These are phyloP conservation scores for Lepidurus packardi DNA, from an alignment of 1,140 invertebrate genomes.

Conservation along the genomic window DNA sequence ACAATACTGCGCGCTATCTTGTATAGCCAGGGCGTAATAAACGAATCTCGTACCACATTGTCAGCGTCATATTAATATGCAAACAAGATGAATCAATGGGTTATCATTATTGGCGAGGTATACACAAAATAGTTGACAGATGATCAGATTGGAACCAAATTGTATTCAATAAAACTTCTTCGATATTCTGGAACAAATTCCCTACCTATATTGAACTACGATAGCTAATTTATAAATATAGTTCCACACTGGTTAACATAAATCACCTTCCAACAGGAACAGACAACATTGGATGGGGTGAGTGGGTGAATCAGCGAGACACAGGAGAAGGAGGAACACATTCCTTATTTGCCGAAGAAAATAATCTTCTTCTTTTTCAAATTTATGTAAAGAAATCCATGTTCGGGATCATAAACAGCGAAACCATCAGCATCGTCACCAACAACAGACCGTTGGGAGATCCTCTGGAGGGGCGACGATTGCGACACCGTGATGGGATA, in stretches of 20 bases:
- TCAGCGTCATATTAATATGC: too few species aligned
- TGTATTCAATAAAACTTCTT: too few species aligned
- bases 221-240: not conserved
- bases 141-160: too few species aligned
- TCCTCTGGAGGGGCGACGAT: not conserved
- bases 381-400: not conserved
- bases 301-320: too few species aligned
- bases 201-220: too few species aligned
- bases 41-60: too few species aligned
- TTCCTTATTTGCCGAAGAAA: not conserved
- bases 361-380: not conserved
- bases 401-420: not conserved
- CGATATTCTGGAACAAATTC: too few species aligned
- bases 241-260: not conserved
- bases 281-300: not conserved
- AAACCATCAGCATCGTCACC: not conserved
- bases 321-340: not conserved
- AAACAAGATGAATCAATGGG: too few species aligned
- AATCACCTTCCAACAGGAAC: not conserved
- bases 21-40: too few species aligned
- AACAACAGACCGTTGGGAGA: not conserved
- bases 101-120: too few species aligned
- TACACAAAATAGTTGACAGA: too few species aligned
- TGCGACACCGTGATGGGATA: not conserved
- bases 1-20: too few species aligned